phyloP scores from a whole-genome alignment of 2,797 vertebrate species.

The Danionella dracula region DNA sequence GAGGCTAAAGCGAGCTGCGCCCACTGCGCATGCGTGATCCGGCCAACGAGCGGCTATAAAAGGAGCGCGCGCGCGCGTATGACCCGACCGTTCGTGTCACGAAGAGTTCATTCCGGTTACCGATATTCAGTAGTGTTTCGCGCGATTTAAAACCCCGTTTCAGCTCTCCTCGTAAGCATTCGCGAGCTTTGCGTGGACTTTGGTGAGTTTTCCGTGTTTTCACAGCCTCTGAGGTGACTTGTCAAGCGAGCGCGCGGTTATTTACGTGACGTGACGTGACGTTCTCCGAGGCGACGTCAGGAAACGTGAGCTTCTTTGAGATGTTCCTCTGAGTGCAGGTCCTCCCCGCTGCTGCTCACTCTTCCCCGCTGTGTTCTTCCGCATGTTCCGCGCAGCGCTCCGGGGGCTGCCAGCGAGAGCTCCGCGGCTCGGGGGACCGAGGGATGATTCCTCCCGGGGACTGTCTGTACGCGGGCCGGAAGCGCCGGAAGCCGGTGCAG shows the following conservation, averaged over 20 bases:
- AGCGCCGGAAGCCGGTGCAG: constrained; percentile 79
- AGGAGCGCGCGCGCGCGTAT: neutral
- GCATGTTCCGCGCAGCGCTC: neutral
- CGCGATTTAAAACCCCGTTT: neutral
- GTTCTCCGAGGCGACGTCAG: too few relatives aligned
- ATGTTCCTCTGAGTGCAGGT: too few relatives aligned
- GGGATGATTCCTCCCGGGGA: constrained; percentile 80
- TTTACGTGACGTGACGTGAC: too few relatives aligned
- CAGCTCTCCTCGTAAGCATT: neutral
- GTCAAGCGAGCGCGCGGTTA: too few relatives aligned
- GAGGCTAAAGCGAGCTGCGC: too few relatives aligned
- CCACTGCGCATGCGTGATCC: constrained; percentile 36
- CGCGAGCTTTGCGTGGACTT: neutral
- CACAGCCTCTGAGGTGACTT: neutral
- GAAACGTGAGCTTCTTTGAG: too few relatives aligned
- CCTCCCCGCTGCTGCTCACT: neutral
- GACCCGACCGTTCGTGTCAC: neutral
- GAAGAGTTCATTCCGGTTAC: neutral
- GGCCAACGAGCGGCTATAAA: constrained; percentile 42
- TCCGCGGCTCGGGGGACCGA: constrained; percentile 14
- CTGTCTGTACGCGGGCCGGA: constrained; percentile 79
- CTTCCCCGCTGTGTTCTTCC: neutral
- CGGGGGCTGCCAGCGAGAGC: too few relatives aligned
- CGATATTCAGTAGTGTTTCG: neutral
- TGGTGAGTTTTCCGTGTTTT: neutral